Evolutionary conservation across 2,797 vertebrate genomes (phyloP), one percentile per base, ranked within the genome.

Genomic region (Picus viridis): DNA sequence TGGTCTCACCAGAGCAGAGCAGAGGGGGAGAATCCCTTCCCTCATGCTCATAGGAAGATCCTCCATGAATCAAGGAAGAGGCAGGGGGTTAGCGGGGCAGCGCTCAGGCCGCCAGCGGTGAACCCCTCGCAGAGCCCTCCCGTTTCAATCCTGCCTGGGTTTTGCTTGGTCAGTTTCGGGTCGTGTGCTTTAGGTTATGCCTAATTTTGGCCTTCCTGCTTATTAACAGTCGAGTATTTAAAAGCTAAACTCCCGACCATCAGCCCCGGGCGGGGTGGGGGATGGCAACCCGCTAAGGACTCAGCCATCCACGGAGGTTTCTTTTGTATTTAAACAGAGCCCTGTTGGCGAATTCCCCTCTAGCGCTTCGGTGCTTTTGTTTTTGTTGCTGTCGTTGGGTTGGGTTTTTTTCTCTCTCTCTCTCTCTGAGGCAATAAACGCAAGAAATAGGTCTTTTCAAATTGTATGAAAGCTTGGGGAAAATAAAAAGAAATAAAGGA

Each of bases 371-470:
- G 36, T 39, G 36, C 36, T 39, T 94, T 95, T 97, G 45, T 9
- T 39, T 39, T 39, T 39, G 45, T 17, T 49, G 47, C 22, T 23
- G 47, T 23, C 22, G 47, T 20, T 19, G 18, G 45, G 45, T 49
- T 47, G 18, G 45, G 20, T 13, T 51, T 49, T 49, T 49, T 43
- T 43, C 41, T 16, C 10, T 39, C 36, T 10, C 22, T 49, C 22
- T 49, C 20, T 22, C 95, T 97, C 96, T 96, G 92, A 94, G 94
- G 96, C 97, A 95, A 89, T 96, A 97, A 97, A 96, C 82, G 75
- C 97, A 97, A 97, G 97, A 97, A 97, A 97, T 97, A 98, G 96
- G 96, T 97, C 97, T 97, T 97, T 98, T 97, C 97, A 97, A 97
- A 97, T 98, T 98, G 97, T 97, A 93, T 97, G 97, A 98, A 98